phyloP scores from a whole-genome alignment of 2,888 invertebrate genomes.

The Lepas anatifera region DNA sequence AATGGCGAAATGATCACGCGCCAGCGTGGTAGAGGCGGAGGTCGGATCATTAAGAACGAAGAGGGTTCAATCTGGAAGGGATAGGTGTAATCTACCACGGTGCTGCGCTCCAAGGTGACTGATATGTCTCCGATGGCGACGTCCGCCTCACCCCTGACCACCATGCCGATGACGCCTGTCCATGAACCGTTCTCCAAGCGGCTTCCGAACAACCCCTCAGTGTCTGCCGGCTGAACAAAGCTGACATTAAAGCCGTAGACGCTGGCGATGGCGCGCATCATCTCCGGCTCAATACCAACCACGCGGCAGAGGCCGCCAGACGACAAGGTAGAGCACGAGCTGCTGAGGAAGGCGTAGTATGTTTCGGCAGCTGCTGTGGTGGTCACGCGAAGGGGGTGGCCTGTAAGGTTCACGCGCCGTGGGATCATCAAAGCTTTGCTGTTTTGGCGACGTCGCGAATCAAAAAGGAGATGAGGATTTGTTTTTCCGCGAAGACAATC shows the following conservation, averaged over 20 bases:
- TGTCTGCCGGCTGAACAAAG: neutral
- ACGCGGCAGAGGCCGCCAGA: too few species aligned
- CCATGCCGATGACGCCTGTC: neutral
- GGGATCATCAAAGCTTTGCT: neutral
- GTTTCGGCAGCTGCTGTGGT: neutral
- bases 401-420: neutral
- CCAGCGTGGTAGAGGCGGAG: neutral
- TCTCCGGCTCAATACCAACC: neutral
- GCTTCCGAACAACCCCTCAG: neutral
- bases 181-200: neutral
- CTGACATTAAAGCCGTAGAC: neutral
- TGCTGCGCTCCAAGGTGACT: neutral
- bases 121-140: neutral
- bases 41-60: neutral
- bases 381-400: neutral
- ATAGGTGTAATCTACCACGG: neutral
- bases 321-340: neutral
- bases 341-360: neutral
- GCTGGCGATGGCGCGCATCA: neutral
- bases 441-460: neutral
- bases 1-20: neutral
- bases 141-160: neutral
- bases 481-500: too few species aligned
- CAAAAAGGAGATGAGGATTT: neutral
- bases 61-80: neutral